Base-by-base conservation (phyloP, 1,140 invertebrate genomes). In the Teleopsis dalmanni region DNA sequence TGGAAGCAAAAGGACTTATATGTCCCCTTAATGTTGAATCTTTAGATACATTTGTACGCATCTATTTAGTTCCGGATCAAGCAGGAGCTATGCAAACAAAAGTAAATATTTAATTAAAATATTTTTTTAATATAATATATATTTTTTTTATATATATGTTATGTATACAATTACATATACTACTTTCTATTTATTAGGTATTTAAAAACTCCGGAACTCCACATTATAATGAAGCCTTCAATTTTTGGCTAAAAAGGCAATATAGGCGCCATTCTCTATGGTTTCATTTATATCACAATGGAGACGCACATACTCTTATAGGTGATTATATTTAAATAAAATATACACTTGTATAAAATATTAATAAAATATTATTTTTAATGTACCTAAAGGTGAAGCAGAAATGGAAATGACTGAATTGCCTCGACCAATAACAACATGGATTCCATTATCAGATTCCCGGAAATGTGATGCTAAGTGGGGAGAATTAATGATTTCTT, bases 401-500 rank as follows among this genome's bases (percentile, higher is more conserved):
- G 74, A 71, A 38, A 64, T 78, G 51, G 72, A 74, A 51, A 65
- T 78, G n/a, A 71, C 66, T 8, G 73, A 76, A 29, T 57, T 70
- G 35, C 58, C 67, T 3, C 58, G 72, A 5, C 70, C 73, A 14
- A 71, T 75, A 3, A 78, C 76, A 23, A 78, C 76, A 1, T 77
- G 76, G 76, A 62, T 78, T 34, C 67, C 73, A 0, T 55, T 78
- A 3, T 63, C 70, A 10, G 72, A 74, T 33, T 72, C 75, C 7
- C 57, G 69, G 35, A 69, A 80, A 62, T 78, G 79, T 40, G 77
- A 77, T 52, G 79, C 80, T 11, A 76, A 78, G 41, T 74, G 81
- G 31, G 84, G 84, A 2, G 87, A 91, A 64, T 62, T 91, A 33
- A 87, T 90, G 84, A 81, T 91, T 57, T 91, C 88, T 0, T 71